A percentile compares a stretch with the other conserved stretches of the same genome.
Evolutionary conservation across 2,888 invertebrate species (phyloP).

Genomic region (Gastrophysa polygoni): DNA sequence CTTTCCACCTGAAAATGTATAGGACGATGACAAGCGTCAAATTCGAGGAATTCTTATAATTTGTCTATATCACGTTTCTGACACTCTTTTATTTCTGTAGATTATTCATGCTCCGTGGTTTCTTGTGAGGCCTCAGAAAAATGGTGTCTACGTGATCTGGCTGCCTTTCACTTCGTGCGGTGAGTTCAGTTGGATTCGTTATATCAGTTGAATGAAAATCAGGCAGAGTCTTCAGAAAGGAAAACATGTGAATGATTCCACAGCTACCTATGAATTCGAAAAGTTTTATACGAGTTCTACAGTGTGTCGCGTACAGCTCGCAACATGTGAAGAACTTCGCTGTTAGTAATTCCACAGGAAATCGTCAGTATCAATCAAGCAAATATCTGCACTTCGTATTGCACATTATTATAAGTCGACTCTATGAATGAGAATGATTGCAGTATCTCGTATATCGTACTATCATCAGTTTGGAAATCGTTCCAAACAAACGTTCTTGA

Average conservation of each 20-base stretch:
- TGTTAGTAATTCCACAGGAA: too few species aligned
- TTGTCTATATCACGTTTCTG: not conserved
- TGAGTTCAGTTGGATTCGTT: not conserved
- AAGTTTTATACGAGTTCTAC: too few species aligned
- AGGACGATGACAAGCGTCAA: not conserved
- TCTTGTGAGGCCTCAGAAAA: not conserved
- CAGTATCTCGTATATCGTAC: too few species aligned
- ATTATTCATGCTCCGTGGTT: not conserved
- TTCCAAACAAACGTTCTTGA: too few species aligned
- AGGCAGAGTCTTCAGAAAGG: not conserved
- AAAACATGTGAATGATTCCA: not conserved
- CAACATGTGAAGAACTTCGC: too few species aligned
- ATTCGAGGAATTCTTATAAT: not conserved
- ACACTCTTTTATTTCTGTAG: not conserved
- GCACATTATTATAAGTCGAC: too few species aligned
- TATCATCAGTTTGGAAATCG: too few species aligned
- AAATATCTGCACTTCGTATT: too few species aligned
- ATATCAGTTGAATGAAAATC: not conserved
- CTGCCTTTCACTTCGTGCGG: not conserved
- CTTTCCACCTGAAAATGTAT: not conserved
- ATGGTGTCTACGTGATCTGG: not conserved
- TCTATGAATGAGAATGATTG: too few species aligned
- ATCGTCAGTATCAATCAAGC: too few species aligned
- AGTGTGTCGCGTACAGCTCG: too few species aligned
- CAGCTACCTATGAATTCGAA: too few species aligned